These are phyloP conservation scores for Sakesphorus luctuosus DNA, from an alignment of 2,113 vertebrate genomes.

Conservation along the genomic window DNA sequence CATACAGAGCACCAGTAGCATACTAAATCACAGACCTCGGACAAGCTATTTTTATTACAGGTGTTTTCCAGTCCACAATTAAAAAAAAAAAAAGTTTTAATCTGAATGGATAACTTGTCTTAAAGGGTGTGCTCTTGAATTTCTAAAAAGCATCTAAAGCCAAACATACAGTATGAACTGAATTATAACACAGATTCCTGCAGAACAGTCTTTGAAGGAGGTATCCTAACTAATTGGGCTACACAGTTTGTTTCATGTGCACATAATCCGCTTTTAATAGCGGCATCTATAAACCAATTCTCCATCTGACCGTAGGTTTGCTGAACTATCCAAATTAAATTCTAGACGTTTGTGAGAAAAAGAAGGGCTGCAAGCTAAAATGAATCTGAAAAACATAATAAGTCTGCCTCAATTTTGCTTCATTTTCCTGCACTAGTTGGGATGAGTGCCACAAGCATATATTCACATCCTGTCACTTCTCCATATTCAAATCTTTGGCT, in stretches of 20 bases:
- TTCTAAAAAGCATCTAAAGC: background rate
- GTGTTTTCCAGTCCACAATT: background rate
- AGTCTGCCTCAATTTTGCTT: background rate
- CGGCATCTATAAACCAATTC: slow-evolving; percentile 54
- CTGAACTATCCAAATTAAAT: slow-evolving; percentile 47
- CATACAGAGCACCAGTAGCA: background rate
- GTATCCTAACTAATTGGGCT: slow-evolving; percentile 41
- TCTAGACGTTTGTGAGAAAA: slow-evolving; percentile 3
- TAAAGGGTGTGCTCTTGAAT: background rate
- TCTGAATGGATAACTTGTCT: background rate
- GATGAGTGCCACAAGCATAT: background rate
- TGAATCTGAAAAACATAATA: background rate
- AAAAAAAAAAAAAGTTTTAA: background rate
- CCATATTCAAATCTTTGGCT: background rate
- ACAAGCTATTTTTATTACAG: background rate
- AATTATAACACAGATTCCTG: background rate
- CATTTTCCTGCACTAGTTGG: background rate
- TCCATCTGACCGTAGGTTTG: slow-evolving; percentile 6
- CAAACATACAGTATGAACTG: background rate
- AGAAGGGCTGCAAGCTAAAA: slow-evolving; percentile 24
- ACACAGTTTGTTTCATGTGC: background rate
- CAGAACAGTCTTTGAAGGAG: background rate
- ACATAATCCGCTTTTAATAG: slow-evolving; percentile 59
- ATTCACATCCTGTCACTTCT: background rate
- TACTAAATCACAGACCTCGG: background rate